Conservation (phyloP, 30 jellyfish, hydroid and myxozoan genomes). For the Nemopilema nomurai region DNA sequence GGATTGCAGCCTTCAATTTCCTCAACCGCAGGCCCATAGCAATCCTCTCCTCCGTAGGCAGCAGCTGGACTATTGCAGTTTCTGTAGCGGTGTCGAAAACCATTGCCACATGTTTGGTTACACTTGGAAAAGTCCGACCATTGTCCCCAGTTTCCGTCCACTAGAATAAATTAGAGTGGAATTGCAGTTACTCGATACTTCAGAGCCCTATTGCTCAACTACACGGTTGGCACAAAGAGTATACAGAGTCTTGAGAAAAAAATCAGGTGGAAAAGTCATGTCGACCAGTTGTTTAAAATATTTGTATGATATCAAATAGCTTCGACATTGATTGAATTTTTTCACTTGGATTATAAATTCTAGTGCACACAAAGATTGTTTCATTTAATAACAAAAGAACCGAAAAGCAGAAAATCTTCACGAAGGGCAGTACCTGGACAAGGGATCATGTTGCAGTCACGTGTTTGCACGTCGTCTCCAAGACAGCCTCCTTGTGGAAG, state of each 20-base stretch:
- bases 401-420: neutral
- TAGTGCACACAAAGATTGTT: too few species aligned
- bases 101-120: slow-evolving; percentile 69
- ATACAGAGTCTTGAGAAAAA: too few species aligned
- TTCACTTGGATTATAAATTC: too few species aligned
- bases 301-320: too few species aligned
- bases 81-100: slow-evolving; percentile 43
- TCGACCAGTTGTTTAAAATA: too few species aligned
- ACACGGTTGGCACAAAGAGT: too few species aligned
- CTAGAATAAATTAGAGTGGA: neutral
- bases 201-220: too few species aligned
- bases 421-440: slow-evolving; percentile 45
- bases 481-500: slow-evolving; percentile 45
- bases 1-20: slow-evolving; percentile 65
- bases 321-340: too few species aligned
- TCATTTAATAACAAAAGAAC: too few species aligned
- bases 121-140: slow-evolving; percentile 52
- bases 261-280: too few species aligned
- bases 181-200: neutral
- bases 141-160: slow-evolving; percentile 75
- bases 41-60: slow-evolving; percentile 63
- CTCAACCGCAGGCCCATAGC: slow-evolving; percentile 59
- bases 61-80: slow-evolving; percentile 65
- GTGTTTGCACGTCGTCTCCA: slow-evolving; percentile 27
- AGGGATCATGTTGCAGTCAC: slow-evolving; percentile 59